These are phyloP conservation scores for Caranx melampygus DNA, from an alignment of 2,113 vertebrate genomes.

Conservation along the genomic window DNA sequence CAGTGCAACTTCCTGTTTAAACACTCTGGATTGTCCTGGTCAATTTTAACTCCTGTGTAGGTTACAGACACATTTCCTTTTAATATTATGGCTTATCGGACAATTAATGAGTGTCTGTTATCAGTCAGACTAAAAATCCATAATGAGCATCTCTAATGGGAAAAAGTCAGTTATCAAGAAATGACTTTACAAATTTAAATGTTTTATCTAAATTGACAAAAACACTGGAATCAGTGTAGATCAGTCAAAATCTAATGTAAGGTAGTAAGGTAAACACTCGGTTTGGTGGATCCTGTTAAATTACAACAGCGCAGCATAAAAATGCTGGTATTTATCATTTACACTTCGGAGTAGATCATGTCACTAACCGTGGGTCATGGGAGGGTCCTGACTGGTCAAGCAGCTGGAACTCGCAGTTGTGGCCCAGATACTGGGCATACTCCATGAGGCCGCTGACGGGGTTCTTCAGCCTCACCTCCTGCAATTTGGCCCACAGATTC, in stretches of 20 bases:
- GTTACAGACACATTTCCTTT: no score
- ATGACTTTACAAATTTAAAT: background rate
- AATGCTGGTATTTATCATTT: background rate
- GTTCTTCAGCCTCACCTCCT: constrained; percentile 92
- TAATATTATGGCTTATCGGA: no score
- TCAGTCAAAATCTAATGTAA: background rate
- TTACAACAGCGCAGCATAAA: no score
- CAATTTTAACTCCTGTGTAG: no score
- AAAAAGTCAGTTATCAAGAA: background rate
- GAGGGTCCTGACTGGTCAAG: constrained; percentile 94
- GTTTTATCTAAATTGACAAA: constrained; percentile 3
- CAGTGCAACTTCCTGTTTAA: no score
- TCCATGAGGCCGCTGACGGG: constrained; percentile 95
- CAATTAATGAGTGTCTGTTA: no score
- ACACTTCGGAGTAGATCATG: background rate
- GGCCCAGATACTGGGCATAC: constrained; percentile 91
- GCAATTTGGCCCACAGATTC: constrained; percentile 85
- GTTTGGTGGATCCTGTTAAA: background rate
- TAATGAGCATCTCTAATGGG: no score
- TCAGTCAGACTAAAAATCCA: no score
- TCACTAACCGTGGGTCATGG: constrained; percentile 92
- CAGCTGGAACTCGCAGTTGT: constrained; percentile 92
- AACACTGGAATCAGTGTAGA: background rate
- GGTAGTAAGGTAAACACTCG: background rate
- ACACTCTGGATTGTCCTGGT: no score